Evolutionary conservation across 1,140 invertebrate genomes (phyloP).

Genomic region (Phymorhynchus buccinoides): DNA sequence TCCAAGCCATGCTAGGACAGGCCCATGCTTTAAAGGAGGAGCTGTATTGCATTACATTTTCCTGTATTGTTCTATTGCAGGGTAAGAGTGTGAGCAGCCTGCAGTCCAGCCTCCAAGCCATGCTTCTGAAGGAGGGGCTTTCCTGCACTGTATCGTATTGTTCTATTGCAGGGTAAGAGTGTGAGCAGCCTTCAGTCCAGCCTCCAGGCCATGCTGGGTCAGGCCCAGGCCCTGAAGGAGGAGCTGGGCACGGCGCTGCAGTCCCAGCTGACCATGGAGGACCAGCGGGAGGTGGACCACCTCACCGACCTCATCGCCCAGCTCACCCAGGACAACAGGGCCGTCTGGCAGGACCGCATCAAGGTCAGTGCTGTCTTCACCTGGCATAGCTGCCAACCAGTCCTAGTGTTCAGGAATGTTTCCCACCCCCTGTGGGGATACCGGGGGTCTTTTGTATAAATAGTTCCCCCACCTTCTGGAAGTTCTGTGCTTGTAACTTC

Average conservation of each 20-base stretch:
- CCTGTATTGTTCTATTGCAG: too few species aligned
- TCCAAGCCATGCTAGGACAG: constrained; percentile 96
- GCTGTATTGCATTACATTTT: too few species aligned
- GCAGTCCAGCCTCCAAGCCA: constrained; percentile 92
- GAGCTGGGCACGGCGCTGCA: constrained; percentile 75
- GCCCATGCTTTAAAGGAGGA: constrained; percentile 82
- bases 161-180: constrained; percentile 82
- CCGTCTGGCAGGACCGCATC: constrained; percentile 95
- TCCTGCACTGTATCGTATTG: background rate
- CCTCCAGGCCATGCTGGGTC: constrained; percentile 95
- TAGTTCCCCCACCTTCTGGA: too few species aligned
- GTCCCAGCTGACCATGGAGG: constrained; percentile 75
- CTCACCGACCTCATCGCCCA: constrained; percentile 96
- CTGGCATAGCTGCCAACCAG: too few species aligned
- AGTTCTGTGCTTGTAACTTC: too few species aligned
- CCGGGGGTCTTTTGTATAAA: too few species aligned
- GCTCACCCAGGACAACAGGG: constrained; percentile 95
- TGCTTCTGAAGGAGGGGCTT: too few species aligned
- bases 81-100: constrained; percentile 92
- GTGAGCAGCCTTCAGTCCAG: constrained; percentile 91
- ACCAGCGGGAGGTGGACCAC: constrained; percentile 88
- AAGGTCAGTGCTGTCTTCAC: constrained; percentile 78
- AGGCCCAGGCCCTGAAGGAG: constrained; percentile 84
- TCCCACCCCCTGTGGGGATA: too few species aligned
- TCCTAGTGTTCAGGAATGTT: too few species aligned